Evolutionary conservation across 2,797 vertebrate genomes (phyloP).

Genomic region (Chrosomus eos): DNA sequence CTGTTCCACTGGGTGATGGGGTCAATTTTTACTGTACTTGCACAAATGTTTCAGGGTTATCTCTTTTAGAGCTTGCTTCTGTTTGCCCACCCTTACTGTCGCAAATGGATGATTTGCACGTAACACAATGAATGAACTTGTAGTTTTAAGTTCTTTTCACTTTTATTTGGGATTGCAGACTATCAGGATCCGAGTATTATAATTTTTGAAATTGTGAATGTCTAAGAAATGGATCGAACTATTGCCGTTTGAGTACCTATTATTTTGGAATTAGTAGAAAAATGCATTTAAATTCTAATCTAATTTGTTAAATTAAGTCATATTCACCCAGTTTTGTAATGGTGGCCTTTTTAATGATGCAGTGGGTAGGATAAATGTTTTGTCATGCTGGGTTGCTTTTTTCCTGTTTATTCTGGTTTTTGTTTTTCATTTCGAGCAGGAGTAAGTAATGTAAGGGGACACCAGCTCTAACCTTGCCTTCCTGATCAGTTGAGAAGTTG

Average conservation of each 20-base stretch:
- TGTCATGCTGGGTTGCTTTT: constrained; percentile 16
- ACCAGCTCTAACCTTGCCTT: constrained; percentile 23
- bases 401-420: not conserved
- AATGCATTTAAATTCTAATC: not conserved
- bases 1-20: constrained; percentile 36
- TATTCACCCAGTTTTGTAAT: not conserved
- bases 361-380: constrained; percentile 4
- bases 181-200: constrained; percentile 50
- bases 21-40: constrained; percentile 34
- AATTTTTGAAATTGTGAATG: constrained; percentile 68
- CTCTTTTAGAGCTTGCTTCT: constrained; percentile 54
- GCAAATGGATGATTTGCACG: constrained; percentile 44
- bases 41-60: constrained; percentile 49
- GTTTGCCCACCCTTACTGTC: constrained; percentile 65
- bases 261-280: constrained; percentile 2
- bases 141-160: constrained; percentile 58
- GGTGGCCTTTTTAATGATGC: constrained; percentile 28
- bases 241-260: constrained; percentile 21
- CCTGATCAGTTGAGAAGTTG: not conserved
- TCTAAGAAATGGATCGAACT: constrained; percentile 58
- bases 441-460: constrained; percentile 30
- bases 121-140: constrained; percentile 66
- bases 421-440: not conserved
- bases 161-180: constrained; percentile 28
- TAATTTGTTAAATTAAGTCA: not conserved